Conservation (phyloP, 2,797 vertebrate genomes). For the Falco berigora region DNA sequence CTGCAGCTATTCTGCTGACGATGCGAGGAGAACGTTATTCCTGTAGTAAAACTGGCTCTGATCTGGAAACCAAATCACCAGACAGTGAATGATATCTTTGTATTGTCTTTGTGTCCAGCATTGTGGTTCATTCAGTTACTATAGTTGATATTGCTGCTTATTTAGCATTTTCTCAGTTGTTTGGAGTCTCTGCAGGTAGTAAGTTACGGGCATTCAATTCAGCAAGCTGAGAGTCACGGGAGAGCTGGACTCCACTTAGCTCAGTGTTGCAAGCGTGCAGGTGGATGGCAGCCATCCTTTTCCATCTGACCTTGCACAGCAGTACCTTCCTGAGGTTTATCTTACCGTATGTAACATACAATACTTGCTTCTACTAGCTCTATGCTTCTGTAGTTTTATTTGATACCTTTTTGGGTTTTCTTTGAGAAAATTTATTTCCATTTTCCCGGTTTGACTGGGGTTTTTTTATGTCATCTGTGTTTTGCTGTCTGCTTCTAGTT, state of each 20-base stretch:
- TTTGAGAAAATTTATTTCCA: not conserved
- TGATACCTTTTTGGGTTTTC: not conserved
- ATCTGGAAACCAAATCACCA: not conserved
- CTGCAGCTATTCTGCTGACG: not conserved
- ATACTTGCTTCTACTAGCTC: not conserved
- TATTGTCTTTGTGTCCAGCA: not conserved
- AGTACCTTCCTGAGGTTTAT: not conserved
- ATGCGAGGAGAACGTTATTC: not conserved
- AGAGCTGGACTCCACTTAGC: not conserved
- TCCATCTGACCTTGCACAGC: not conserved
- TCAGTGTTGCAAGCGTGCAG: not conserved
- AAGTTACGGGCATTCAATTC: not conserved
- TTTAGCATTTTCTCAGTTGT: not conserved
- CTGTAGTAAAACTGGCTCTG: not conserved
- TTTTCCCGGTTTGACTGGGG: not conserved
- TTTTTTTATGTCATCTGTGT: not conserved
- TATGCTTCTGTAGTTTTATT: not conserved
- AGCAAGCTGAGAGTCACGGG: not conserved
- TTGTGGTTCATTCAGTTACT: not conserved
- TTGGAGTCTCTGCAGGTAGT: not conserved
- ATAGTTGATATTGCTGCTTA: not conserved
- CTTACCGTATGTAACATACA: not conserved
- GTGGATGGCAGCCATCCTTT: not conserved
- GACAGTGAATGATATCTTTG: not conserved
- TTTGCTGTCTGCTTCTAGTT: not conserved